phyloP scores from a whole-genome alignment of 2,113 vertebrate species.

The Pelecanus crispus region DNA sequence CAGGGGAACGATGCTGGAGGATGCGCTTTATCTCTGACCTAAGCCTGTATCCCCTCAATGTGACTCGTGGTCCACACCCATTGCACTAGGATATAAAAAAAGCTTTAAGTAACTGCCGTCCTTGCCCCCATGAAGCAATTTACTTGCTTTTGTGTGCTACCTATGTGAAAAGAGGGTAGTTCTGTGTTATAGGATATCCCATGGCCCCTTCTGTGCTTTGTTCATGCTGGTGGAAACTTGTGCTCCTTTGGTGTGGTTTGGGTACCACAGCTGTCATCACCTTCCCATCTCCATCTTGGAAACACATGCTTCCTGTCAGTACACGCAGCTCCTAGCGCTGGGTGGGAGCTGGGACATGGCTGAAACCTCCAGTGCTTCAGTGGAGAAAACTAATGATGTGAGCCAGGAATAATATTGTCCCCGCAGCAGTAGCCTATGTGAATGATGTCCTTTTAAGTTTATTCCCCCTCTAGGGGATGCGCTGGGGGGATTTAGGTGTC shows the following conservation, averaged over 20 bases:
- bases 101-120: background rate
- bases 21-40: background rate
- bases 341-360: background rate
- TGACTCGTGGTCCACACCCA: background rate
- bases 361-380: background rate
- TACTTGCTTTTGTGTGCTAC: background rate
- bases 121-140: background rate
- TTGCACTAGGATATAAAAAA: background rate
- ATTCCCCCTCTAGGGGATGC: too few species aligned
- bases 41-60: background rate
- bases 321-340: background rate
- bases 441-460: background rate
- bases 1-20: background rate
- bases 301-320: accelerated
- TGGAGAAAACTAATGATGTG: background rate
- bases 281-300: background rate
- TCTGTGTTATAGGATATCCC: background rate
- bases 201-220: background rate
- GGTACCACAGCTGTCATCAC: background rate
- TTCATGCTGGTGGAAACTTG: background rate
- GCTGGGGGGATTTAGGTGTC: background rate
- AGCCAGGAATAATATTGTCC: background rate
- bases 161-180: background rate
- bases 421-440: background rate
- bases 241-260: background rate